Evolutionary conservation across 2,113 vertebrate species (phyloP).

Genomic region (Excalfactoria chinensis): DNA sequence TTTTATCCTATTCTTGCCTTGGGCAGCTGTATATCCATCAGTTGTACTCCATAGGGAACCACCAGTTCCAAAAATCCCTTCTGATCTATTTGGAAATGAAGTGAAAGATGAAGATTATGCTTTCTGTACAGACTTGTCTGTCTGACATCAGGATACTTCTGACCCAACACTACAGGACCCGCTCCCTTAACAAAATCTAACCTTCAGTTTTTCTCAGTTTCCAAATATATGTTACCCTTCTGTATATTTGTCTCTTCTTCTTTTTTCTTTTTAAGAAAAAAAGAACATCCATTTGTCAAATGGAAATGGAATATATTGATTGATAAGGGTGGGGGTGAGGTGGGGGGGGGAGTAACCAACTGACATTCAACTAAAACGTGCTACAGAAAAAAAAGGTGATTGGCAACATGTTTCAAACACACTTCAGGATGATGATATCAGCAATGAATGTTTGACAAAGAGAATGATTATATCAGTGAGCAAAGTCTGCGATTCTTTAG

Average conservation of each 20-base stretch:
- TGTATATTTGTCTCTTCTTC: neutral
- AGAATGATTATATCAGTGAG: neutral
- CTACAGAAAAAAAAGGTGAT: neutral
- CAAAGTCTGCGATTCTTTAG: neutral
- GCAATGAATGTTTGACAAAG: conserved; percentile 20
- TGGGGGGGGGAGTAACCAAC: neutral
- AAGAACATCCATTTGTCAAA: neutral
- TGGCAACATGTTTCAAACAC: neutral
- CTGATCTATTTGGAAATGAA: neutral
- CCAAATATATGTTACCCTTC: accelerated
- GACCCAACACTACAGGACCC: neutral
- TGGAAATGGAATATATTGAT: neutral
- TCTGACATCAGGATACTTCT: neutral
- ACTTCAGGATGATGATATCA: neutral
- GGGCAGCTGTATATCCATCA: neutral
- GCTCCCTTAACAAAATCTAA: neutral
- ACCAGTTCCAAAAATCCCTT: neutral
- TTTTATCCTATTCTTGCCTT: neutral
- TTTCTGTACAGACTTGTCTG: neutral
- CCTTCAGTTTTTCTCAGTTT: neutral
- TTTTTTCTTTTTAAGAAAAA: neutral
- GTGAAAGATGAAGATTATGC: neutral
- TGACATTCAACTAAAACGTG: neutral
- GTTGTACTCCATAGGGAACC: neutral
- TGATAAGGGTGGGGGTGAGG: accelerated